Percentiles rank a stretch among this genome's conserved stretches.
Conservation (phyloP, 2,797 vertebrate genomes). For the Anas bernieri region DNA sequence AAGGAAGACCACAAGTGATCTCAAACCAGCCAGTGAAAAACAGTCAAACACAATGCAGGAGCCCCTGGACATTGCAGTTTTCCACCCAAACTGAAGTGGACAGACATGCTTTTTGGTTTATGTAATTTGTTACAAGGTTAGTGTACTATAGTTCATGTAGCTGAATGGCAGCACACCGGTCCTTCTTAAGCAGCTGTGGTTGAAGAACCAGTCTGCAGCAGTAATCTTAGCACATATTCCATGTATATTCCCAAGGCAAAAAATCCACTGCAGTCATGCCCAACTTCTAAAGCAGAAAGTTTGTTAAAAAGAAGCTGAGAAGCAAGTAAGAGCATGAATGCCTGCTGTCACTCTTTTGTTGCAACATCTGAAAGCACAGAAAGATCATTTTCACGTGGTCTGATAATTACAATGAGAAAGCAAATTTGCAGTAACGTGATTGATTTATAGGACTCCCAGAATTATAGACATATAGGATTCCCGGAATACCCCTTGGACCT, state of each 20-base stretch:
- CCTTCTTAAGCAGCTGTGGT: background rate
- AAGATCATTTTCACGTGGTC: background rate
- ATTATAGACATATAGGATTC: background rate
- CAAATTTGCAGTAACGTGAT: background rate
- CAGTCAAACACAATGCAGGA: background rate
- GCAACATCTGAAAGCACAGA: background rate
- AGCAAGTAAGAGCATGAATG: background rate
- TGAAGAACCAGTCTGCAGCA: background rate
- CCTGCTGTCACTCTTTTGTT: background rate
- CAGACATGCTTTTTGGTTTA: accelerated
- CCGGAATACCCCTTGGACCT: background rate
- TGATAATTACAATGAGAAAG: background rate
- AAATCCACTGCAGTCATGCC: background rate
- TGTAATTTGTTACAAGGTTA: background rate
- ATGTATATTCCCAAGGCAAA: background rate
- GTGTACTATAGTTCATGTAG: background rate
- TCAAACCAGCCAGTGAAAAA: background rate
- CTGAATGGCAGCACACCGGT: background rate
- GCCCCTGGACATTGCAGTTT: background rate
- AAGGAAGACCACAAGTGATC: accelerated
- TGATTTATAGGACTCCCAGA: background rate
- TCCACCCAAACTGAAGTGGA: background rate
- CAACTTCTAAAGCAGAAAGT: background rate
- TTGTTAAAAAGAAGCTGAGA: background rate
- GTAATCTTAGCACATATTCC: background rate